Evolutionary conservation across 2,797 vertebrate genomes (phyloP).

Genomic region (Eremophila alpestris): DNA sequence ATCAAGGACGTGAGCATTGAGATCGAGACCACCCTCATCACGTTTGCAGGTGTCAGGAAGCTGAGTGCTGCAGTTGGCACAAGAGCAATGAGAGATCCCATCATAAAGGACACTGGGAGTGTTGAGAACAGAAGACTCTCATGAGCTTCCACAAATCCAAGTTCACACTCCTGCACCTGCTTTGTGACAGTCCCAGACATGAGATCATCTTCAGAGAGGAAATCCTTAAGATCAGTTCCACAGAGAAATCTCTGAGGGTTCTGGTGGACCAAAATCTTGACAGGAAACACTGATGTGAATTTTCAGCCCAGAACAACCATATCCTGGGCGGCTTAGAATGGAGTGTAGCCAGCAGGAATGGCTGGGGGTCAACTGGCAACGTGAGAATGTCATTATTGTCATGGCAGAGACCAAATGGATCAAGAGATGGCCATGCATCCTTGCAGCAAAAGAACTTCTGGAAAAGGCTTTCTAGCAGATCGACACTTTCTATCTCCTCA

Average conservation of each 20-base stretch:
- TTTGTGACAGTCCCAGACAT: neutral
- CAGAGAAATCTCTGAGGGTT: neutral
- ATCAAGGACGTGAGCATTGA: neutral
- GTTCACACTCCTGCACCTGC: rapidly evolving
- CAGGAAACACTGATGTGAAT: neutral
- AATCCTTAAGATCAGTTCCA: neutral
- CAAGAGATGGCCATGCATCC: neutral
- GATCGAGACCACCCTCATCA: rapidly evolving
- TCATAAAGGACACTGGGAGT: neutral
- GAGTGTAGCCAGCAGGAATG: neutral
- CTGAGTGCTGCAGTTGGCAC: neutral
- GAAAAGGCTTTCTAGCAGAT: neutral
- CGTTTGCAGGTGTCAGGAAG: neutral
- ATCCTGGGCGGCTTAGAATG: neutral
- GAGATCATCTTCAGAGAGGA: neutral
- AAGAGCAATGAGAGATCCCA: neutral
- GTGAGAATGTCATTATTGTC: neutral
- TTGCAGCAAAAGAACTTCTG: neutral
- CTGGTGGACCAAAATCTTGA: neutral
- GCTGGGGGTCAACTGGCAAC: rapidly evolving
- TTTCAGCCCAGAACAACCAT: neutral
- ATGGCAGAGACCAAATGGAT: neutral
- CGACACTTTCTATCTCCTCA: neutral
- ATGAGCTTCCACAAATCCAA: neutral
- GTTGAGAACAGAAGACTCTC: neutral